Percentiles rank a stretch among this genome's conserved stretches.
These are phyloP conservation scores for Drosophila fulvimacula DNA, from an alignment of 2,888 invertebrate genomes.

Conservation along the genomic window DNA sequence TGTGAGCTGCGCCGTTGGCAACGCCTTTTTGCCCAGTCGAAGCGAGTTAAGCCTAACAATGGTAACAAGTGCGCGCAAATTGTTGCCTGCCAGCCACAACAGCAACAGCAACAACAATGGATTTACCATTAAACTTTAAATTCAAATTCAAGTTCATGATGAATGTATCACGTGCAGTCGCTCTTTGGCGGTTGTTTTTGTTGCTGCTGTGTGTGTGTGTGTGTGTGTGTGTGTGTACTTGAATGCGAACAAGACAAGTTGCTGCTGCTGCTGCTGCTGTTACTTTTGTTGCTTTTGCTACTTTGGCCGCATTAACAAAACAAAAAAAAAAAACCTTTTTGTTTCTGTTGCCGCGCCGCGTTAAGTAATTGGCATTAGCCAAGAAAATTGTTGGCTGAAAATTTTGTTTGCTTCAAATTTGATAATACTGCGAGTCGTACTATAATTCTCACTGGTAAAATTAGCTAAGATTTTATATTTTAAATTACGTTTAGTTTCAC, in stretches of 20 bases:
- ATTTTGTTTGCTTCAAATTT: constrained; percentile 1
- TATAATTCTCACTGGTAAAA: background rate
- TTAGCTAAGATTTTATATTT: background rate
- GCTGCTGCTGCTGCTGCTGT: constrained; percentile 13
- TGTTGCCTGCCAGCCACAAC: constrained; percentile 49
- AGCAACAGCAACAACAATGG: constrained; percentile 49
- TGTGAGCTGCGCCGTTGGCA: constrained; percentile 57
- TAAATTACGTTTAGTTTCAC: background rate
- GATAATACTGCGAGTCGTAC: background rate
- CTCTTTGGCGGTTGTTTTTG: constrained; percentile 58
- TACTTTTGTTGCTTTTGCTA: constrained; percentile 9
- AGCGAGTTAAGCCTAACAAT: constrained; percentile 43
- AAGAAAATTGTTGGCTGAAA: constrained; percentile 6
- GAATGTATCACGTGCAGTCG: constrained; percentile 77
- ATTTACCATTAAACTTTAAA: constrained; percentile 79
- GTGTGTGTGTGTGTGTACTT: constrained; percentile 48
- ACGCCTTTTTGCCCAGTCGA: constrained; percentile 44
- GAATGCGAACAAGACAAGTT: constrained; percentile 49
- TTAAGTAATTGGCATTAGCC: constrained; percentile 28
- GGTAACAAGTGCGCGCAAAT: constrained; percentile 74
- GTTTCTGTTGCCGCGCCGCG: constrained; percentile 32
- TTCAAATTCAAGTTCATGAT: constrained; percentile 82
- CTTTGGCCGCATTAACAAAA: constrained; percentile 1
- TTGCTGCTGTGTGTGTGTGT: constrained; percentile 20
- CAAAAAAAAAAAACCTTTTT: background rate